Evolutionary conservation across 2,888 invertebrate genomes (phyloP).

Genomic region (Ptilodon capucinus): DNA sequence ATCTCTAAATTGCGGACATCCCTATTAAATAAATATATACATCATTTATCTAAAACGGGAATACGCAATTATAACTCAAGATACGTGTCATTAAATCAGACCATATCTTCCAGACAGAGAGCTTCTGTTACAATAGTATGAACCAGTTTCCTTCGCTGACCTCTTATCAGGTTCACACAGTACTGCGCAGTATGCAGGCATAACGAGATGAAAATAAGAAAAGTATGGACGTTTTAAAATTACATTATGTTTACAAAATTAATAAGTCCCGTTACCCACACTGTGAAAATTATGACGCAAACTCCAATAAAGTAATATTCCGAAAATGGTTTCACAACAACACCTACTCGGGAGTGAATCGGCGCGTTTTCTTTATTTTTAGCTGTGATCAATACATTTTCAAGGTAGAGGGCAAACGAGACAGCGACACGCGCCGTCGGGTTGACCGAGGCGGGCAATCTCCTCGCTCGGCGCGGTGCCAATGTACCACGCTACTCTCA

Average conservation of each 20-base stretch:
- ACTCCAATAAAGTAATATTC: conserved; percentile 10
- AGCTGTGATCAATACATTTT: conserved; percentile 35
- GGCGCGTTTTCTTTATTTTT: conserved; percentile 30
- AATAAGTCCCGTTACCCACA: no score
- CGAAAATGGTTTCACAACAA: conserved; percentile 12
- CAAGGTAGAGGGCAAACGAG: conserved; percentile 47
- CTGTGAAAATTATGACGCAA: no score
- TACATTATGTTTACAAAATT: no score
- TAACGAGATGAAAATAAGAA: conserved; percentile 10
- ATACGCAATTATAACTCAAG: no score
- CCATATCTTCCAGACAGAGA: conserved; percentile 4
- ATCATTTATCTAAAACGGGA: no score
- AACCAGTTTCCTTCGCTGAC: conserved; percentile 55
- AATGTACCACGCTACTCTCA: conserved; percentile 37
- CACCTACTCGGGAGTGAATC: conserved; percentile 8
- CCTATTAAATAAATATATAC: no score
- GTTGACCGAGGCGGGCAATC: conserved; percentile 47
- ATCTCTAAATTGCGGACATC: no score
- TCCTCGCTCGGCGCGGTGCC: conserved; percentile 50
- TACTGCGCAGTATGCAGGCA: conserved; percentile 60
- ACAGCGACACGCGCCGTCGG: conserved; percentile 40
- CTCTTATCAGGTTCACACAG: conserved; percentile 60
- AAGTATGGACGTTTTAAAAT: no score
- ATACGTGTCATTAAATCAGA: neutral
- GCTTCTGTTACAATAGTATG: conserved; percentile 15